Evolutionary conservation across 2,888 invertebrate genomes (phyloP), one percentile per base, ranked within the genome.

Genomic region (Seira sanloemensis): DNA sequence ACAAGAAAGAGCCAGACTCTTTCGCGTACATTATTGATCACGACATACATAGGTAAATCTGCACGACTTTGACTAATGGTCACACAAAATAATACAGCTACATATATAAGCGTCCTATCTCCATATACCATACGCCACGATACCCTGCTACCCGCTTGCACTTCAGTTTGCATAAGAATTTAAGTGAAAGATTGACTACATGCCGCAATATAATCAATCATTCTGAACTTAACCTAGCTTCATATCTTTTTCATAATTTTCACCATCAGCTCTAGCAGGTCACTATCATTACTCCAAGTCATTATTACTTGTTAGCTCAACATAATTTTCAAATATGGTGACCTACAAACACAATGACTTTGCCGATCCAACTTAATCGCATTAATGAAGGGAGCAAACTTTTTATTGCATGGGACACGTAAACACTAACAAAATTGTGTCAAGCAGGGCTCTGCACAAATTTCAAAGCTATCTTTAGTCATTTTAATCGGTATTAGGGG

Each of bases 31-130:
- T 74, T 76, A 76, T 76, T 76, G 76, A 76, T 76, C 76, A 76
- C 76, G 76, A 76, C 66, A 76, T 12, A 24, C 27, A 50, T 27
- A 76, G 74, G 76, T 37, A 76, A 67, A 76, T 67, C 58, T 62
- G 77, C 69, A 69, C 68, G 77, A 78, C 77, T 78, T 78, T 78
- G 77, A 78, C 26, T 78, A 78, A 78, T 78, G 77, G 68, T 78
- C 77, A 78, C 46, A 76, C 46, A n/a, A n/a, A n/a, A n/a, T n/a
- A n/a, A n/a, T n/a, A n/a, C n/a, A n/a, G n/a, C n/a, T n/a, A n/a
- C n/a, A n/a, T n/a, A n/a, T n/a, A n/a, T n/a, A n/a, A n/a, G n/a
- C n/a, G n/a, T n/a, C n/a, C n/a, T n/a, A n/a, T n/a, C n/a, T n/a
- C n/a, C n/a, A n/a, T n/a, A n/a, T n/a, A n/a, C n/a, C n/a, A n/a